Evolutionary conservation across 2,888 invertebrate species (phyloP).

Genomic region (Stenodera caucasica): DNA sequence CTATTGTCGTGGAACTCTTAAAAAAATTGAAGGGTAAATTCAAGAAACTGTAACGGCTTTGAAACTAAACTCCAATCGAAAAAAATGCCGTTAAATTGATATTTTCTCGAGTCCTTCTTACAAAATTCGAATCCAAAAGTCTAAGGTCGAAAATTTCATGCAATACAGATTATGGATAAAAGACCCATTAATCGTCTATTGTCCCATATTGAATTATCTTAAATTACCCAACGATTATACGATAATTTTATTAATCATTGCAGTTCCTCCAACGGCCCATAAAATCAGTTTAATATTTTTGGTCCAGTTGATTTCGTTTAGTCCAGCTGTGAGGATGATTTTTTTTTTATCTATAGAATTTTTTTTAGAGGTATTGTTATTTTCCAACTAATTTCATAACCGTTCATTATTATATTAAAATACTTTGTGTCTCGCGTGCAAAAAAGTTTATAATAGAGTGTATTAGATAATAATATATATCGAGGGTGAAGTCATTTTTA

Average conservation of each 20-base stretch:
- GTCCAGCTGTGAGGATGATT: constrained; percentile 11
- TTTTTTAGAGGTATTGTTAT: too few species aligned
- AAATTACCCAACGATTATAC: not conserved
- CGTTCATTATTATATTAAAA: constrained; percentile 34
- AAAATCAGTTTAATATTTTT: constrained; percentile 14
- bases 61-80: too few species aligned
- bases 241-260: not conserved
- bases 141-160: not conserved
- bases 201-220: constrained; percentile 1
- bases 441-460: constrained; percentile 27
- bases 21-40: too few species aligned
- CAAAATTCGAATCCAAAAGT: not conserved
- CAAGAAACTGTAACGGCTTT: too few species aligned
- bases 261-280: constrained; percentile 11
- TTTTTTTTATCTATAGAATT: not conserved
- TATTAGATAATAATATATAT: constrained; percentile 34
- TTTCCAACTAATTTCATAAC: constrained; percentile 29
- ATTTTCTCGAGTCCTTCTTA: too few species aligned
- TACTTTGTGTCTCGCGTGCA: constrained; percentile 28
- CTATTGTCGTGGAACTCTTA: not conserved
- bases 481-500: constrained; percentile 34
- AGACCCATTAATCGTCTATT: not conserved
- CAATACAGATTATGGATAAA: constrained; percentile 1
- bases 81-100: too few species aligned
- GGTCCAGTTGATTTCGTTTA: constrained; percentile 1